Base-by-base conservation (phyloP, 2,113 vertebrate species). In the Paraplagusia blochii region DNA sequence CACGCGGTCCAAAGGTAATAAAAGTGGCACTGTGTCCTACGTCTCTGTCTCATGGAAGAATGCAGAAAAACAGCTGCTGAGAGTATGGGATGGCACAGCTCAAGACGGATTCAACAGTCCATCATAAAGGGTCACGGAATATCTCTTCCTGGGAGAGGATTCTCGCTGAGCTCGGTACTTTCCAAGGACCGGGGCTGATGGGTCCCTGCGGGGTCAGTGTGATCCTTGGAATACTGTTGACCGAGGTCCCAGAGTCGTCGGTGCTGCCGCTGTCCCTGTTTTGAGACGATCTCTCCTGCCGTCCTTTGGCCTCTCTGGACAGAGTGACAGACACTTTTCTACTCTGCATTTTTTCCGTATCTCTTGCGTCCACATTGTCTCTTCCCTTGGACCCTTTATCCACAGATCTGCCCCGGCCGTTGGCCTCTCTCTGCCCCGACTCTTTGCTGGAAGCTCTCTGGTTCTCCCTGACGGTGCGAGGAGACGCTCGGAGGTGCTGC, bases 121-220 rank as follows among this genome's bases (percentile, higher is more conserved):
- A 76, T 79, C 77, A 88, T 62, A 76, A 79, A 69, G 85, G 62
- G 69, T 88, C 82, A 35, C 57, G 74, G 44, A 91, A 71, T 51
- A 85, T 85, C 76, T 90, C 89, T 12, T 59, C 88, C 72, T 76
- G 77, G 39, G 90, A 79, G 54, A 90, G 86, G 69, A 91, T 92
- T 86, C 81, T 92, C 13, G 72, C 90, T 22, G 89, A 82, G 45
- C 88, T 85, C 1, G 94, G 94, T 33, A 94, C 89, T 79, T 92
- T 95, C 95, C 95, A 98, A 1, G 91, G 91, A 13, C 93, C 92
- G 0, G 94, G 91, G 57, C 85, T 90, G 52, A 95, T 82, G 0
- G 83, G 78, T 9, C 83, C 58, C 80, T 88, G 92, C 77, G 79
- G 90, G 36, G 63, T 85, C 8, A 81, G 84, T 53, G 69, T 80